Evolutionary conservation across 2,888 invertebrate genomes (phyloP).

Genomic region (Helleia helle): DNA sequence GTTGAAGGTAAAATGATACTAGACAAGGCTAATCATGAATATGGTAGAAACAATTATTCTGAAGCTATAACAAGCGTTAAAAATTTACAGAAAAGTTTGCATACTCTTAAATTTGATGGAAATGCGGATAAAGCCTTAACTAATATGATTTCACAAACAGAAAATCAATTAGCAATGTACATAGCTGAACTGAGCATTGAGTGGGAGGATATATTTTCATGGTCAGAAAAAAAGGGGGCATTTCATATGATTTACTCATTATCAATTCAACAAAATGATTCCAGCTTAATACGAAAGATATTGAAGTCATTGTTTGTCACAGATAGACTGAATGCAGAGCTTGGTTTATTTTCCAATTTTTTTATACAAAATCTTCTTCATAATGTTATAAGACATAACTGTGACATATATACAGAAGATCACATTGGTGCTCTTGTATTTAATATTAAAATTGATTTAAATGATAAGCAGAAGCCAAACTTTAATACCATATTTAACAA

Average conservation of each 20-base stretch:
- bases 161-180: conserved; percentile 53
- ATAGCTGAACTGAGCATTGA: conserved; percentile 54
- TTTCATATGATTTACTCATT: conserved; percentile 47
- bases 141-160: conserved; percentile 44
- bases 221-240: conserved; percentile 51
- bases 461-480: conserved; percentile 43
- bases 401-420: conserved; percentile 60
- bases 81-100: conserved; percentile 35
- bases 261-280: conserved; percentile 57
- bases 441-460: conserved; percentile 52
- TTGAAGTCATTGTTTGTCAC: conserved; percentile 52
- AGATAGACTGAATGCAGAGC: conserved; percentile 53
- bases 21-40: conserved; percentile 52
- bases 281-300: conserved; percentile 45
- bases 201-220: conserved; percentile 60
- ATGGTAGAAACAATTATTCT: conserved; percentile 44
- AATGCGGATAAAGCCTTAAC: conserved; percentile 39
- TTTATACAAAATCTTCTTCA: conserved; percentile 53
- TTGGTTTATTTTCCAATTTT: conserved; percentile 57
- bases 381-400: conserved; percentile 54
- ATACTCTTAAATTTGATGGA: conserved; percentile 40
- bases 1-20: conserved; percentile 45
- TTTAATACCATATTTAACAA: conserved; percentile 60
- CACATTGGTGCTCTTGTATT: conserved; percentile 55
- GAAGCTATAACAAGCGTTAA: conserved; percentile 46